Conservation (phyloP, 2,797 vertebrate genomes). For the Fistularia tabacaria region DNA sequence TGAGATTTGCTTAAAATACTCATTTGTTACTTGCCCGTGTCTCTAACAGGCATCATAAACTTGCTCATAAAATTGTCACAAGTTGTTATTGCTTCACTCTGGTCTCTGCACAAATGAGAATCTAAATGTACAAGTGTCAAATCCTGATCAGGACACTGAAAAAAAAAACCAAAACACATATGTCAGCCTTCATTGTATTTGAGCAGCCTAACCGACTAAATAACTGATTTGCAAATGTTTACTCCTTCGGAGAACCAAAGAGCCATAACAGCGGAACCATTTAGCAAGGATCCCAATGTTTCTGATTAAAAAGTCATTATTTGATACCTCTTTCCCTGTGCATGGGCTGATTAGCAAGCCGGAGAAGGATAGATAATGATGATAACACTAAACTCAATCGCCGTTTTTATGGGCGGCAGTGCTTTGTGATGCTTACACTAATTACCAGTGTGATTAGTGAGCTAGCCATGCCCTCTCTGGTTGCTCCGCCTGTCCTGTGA, state of each 20-base stretch:
- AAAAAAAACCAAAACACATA: background rate
- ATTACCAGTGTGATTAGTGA: slow-evolving; percentile 76
- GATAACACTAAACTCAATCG: slow-evolving; percentile 61
- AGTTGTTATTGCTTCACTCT: slow-evolving; percentile 9
- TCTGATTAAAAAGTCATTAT: slow-evolving; percentile 63
- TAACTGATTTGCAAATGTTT: slow-evolving; percentile 67
- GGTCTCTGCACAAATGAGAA: slow-evolving; percentile 3
- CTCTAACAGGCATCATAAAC: background rate
- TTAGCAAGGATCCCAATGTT: slow-evolving; percentile 44
- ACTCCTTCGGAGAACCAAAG: slow-evolving; percentile 46
- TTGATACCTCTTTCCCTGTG: slow-evolving; percentile 35
- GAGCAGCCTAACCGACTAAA: slow-evolving; percentile 56
- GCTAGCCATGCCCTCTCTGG: slow-evolving; percentile 57
- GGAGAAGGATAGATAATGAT: slow-evolving; percentile 52
- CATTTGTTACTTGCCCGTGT: background rate
- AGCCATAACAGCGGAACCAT: slow-evolving; percentile 43
- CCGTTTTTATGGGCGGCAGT: slow-evolving; percentile 63
- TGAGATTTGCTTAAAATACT: no score
- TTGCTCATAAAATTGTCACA: slow-evolving; percentile 2
- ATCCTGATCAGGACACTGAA: slow-evolving; percentile 9
- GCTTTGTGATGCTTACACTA: slow-evolving; percentile 71
- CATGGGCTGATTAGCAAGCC: slow-evolving; percentile 60
- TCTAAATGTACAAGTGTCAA: slow-evolving; percentile 8
- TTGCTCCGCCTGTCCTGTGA: slow-evolving; percentile 50
- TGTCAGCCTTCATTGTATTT: slow-evolving; percentile 16